Percentiles rank a stretch among this genome's conserved stretches.
phyloP scores from a whole-genome alignment of 2,888 invertebrate genomes.

The Gryllus longicercus region DNA sequence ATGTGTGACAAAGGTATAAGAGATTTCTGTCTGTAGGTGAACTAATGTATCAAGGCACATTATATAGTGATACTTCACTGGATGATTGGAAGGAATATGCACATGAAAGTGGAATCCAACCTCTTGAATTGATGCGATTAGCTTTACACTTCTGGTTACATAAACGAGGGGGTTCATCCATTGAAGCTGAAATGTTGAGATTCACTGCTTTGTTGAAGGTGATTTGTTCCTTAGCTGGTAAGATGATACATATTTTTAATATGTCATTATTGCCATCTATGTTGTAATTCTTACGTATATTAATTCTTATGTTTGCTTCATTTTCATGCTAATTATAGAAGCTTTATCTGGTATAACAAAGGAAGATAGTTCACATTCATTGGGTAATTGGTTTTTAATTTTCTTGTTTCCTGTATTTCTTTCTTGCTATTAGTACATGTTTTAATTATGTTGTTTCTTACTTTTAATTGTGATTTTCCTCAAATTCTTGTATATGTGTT shows the following conservation, averaged over 20 bases:
- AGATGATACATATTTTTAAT: conserved; percentile 31
- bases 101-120: conserved; percentile 53
- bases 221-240: conserved; percentile 61
- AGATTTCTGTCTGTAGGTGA: conserved; percentile 42
- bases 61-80: conserved; percentile 46
- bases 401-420: too few species aligned
- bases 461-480: too few species aligned
- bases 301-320: background rate
- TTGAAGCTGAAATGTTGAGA: conserved; percentile 63
- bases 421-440: too few species aligned
- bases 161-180: conserved; percentile 48
- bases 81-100: conserved; percentile 47
- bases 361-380: too few species aligned
- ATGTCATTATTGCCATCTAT: background rate
- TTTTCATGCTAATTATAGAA: background rate
- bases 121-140: conserved; percentile 66
- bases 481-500: too few species aligned
- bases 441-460: too few species aligned
- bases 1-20: too few species aligned
- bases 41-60: conserved; percentile 47
- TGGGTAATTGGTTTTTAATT: too few species aligned
- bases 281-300: conserved; percentile 18
- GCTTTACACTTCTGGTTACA: conserved; percentile 70
- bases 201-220: conserved; percentile 63
- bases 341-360: too few species aligned